phyloP scores from a whole-genome alignment of 2,888 invertebrate genomes.

The Mesopsocus fuscifrons region DNA sequence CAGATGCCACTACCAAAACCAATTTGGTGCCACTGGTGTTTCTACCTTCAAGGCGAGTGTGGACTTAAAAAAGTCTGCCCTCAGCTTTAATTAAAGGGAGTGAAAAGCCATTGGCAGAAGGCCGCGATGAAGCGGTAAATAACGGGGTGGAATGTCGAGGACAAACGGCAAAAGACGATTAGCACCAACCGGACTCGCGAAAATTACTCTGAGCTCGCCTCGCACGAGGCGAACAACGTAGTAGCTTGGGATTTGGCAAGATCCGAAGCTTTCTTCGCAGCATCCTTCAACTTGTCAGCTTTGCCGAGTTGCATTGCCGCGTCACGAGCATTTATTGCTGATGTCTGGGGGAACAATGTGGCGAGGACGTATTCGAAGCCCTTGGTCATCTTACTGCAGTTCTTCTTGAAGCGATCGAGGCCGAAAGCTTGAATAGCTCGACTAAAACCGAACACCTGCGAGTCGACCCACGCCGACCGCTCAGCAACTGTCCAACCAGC shows the following conservation, averaged over 20 bases:
- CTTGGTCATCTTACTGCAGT: conserved; percentile 58
- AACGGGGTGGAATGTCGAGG: too few species aligned
- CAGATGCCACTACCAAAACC: too few species aligned
- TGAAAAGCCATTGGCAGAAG: too few species aligned
- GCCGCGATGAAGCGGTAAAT: too few species aligned
- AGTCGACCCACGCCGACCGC: conserved; percentile 77
- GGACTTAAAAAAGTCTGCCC: too few species aligned
- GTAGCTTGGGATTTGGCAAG: conserved; percentile 43
- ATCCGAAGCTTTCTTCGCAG: conserved; percentile 63
- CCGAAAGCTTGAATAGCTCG: conserved; percentile 79
- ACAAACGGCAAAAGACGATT: too few species aligned
- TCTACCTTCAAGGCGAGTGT: too few species aligned
- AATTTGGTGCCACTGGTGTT: too few species aligned
- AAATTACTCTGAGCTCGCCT: conserved; percentile 20
- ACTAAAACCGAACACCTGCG: conserved; percentile 72
- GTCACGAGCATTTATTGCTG: conserved; percentile 12
- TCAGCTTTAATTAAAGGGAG: too few species aligned
- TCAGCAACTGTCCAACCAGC: conserved; percentile 55
- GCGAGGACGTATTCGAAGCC: conserved; percentile 72
- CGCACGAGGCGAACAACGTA: conserved; percentile 16
- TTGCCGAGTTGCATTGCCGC: conserved; percentile 20
- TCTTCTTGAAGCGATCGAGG: conserved; percentile 72
- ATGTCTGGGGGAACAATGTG: conserved; percentile 41
- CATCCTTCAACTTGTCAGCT: conserved; percentile 48
- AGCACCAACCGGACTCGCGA: too few species aligned